phyloP scores from a whole-genome alignment of 1,140 invertebrate genomes.

The Aphelenchoides avenae region DNA sequence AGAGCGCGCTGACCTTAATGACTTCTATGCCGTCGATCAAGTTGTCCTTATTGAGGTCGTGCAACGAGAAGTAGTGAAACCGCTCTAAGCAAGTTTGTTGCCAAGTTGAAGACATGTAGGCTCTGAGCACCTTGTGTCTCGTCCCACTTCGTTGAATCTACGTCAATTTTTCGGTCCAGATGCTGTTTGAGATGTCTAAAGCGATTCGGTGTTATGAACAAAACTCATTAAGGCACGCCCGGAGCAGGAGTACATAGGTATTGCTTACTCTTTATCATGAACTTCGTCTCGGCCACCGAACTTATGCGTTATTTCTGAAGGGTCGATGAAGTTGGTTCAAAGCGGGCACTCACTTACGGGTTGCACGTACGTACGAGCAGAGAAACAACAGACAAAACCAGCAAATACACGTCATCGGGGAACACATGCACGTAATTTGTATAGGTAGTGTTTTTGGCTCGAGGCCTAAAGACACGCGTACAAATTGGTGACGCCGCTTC shows the following conservation, averaged over 20 bases:
- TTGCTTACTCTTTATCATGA: conserved; percentile 24
- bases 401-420: too few relatives aligned
- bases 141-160: conserved; percentile 13
- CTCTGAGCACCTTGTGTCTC: conserved; percentile 13
- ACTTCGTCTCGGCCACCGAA: conserved; percentile 24
- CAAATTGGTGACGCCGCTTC: too few relatives aligned
- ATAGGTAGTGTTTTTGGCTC: too few relatives aligned
- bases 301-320: conserved; percentile 5
- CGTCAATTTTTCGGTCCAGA: conserved; percentile 32
- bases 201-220: background rate
- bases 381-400: too few relatives aligned
- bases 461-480: too few relatives aligned
- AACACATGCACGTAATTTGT: too few relatives aligned
- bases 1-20: conserved; percentile 11
- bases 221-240: too few relatives aligned
- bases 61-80: conserved; percentile 34
- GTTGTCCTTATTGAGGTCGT: conserved; percentile 28
- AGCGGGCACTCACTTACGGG: too few relatives aligned
- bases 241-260: background rate
- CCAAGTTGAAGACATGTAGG: too few relatives aligned
- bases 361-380: too few relatives aligned
- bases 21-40: conserved; percentile 25
- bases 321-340: conserved; percentile 1
- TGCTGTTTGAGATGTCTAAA: conserved; percentile 32
- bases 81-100: conserved; percentile 6